Base-by-base conservation (phyloP, 1,140 invertebrate genomes). In the Brachionus calyciflorus region DNA sequence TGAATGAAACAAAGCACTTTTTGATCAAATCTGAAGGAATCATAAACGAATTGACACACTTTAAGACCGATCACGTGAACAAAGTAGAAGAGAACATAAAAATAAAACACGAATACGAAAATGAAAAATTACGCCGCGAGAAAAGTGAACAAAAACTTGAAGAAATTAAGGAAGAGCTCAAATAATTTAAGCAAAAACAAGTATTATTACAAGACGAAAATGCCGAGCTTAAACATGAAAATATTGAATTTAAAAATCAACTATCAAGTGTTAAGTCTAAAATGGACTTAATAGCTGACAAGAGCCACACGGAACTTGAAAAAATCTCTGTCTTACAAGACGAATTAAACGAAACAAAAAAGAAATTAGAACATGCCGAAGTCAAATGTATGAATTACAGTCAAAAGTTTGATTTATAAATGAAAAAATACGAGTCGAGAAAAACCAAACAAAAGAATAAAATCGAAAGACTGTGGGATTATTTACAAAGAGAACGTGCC, bases 401-500 rank as follows among this genome's bases (percentile, higher is more conserved):
- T 24, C n/a, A 55, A 49, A 73, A 73, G 51, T 73, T 73, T 55
- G 69, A 73, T 30, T 9, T 55, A 21, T 73, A 51, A 41, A 30
- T 73, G 26, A 48, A 73, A 55, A 73, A 73, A 51, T 73, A 73
- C 30, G 69, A 73, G 24, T 17, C 48, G 1, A 73, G 69, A 51
- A 73, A 73, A 24, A 37, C 46, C 1, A 73, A 73, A 55, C 69
- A 73, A 17, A 73, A 73, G 28, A 55, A 73, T 37, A 73, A 73
- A 55, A 73, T 73, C 10, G 69, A 73, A 73, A 5, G 51, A 21
- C 9, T 73, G n/a, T 73, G 69, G 69, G 69, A 73, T 7, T 73
- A 73, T 73, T 37, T 73, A 14, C 69, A 73, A 30, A 49, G 48
- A 30, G 69, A 73, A 17, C 49, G 46, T 24, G 3, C 28, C 9